Percentiles rank a stretch among this genome's conserved stretches.
phyloP scores from a whole-genome alignment of 2,888 invertebrate species.

The Trachelus stipa region DNA sequence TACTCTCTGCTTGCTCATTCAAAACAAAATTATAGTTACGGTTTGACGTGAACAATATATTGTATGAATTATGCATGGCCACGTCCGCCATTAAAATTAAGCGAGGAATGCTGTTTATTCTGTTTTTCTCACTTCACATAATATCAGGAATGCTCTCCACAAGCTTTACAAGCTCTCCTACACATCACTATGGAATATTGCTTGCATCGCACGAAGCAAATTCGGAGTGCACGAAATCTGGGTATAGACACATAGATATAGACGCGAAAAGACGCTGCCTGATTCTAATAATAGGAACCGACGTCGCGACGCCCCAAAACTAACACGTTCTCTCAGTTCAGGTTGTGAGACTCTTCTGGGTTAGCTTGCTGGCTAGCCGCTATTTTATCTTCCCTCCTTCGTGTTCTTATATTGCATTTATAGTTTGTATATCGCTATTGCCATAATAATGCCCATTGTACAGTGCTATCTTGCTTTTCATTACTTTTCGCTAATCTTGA shows the following conservation, averaged over 20 bases:
- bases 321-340: slow-evolving; percentile 28
- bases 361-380: slow-evolving; percentile 52
- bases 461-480: not conserved
- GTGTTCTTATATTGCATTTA: not conserved
- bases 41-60: not conserved
- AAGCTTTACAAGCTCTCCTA: not conserved
- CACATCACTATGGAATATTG: not conserved
- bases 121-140: not conserved
- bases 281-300: slow-evolving; percentile 57
- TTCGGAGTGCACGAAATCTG: slow-evolving; percentile 37
- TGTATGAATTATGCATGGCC: not conserved
- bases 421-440: not conserved
- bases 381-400: slow-evolving; percentile 9
- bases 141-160: not conserved
- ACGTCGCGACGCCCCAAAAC: slow-evolving; percentile 34
- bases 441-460: not conserved
- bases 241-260: slow-evolving; percentile 43
- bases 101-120: not conserved
- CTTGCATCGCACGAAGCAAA: slow-evolving; percentile 9
- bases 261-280: slow-evolving; percentile 46
- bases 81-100: not conserved
- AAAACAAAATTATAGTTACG: not conserved
- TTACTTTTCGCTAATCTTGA: not conserved
- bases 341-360: slow-evolving; percentile 42
- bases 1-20: not conserved